Evolutionary conservation across 2,797 vertebrate species (phyloP), one percentile per base, ranked within the genome.

Genomic region (Tokudaia tokunoshimensis): DNA sequence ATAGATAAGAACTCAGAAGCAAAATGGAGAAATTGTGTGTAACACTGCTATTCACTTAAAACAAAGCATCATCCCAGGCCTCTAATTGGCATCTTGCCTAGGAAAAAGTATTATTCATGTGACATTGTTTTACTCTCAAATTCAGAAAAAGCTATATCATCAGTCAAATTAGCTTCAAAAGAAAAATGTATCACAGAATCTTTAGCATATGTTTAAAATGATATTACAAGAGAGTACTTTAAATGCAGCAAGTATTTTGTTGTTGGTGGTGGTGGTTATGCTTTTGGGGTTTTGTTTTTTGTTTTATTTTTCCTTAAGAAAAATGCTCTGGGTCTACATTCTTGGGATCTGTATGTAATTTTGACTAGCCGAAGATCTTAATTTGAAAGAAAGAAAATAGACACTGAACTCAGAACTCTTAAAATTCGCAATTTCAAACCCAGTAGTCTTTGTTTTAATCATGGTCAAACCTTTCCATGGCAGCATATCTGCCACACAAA

Each of bases 151-250:
- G 11, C 2, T 79, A 1, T 19, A 82, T 50, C n/a, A 95, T 90
- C 89, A 78, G 44, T 47, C 79, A 13, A 29, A 92, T 19, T 37
- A 92, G 20, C 34, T 92, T 94, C 22, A 95, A 96, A 88, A 26
- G 34, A 11, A 89, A 90, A 83, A 41, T 47, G 37, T 1, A 70
- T 34, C 90, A 91, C 85, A 63, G 96, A 41, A 76, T 87, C 81
- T 95, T 94, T 91, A 95, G 22, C 75, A 83, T 83, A 26, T 76
- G 87, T 96, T 97, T 95, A 85, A 92, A 93, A 93, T 90, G n/a
- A 24, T 44, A 84, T 81, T 50, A 93, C 29, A 2, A 96, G 67
- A 22, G 92, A 67, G 7, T 37, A 12, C 24, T 61, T 75, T 37
- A 67, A 65, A 65, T 47, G 31, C 0, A 95, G 67, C 26, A 94